Evolutionary conservation across 2,797 vertebrate species (phyloP).

Genomic region (Acrossocheilus fasciatus): DNA sequence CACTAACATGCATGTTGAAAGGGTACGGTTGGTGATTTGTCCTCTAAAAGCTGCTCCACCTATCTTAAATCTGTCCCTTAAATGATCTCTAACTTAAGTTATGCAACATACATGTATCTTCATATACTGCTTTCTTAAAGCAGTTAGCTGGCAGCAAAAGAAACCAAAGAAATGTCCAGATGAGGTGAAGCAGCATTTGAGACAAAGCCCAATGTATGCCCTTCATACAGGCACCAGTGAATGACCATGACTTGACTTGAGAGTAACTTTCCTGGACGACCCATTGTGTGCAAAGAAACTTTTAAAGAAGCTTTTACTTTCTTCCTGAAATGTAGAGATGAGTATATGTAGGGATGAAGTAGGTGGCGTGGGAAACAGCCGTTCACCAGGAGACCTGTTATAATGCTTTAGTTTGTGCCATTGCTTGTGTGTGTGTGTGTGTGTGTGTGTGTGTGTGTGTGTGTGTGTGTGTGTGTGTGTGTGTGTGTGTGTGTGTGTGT

Average conservation of each 20-base stretch:
- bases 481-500: no score
- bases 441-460: no score
- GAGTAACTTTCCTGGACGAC: conserved; percentile 82
- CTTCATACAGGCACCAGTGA: conserved; percentile 82
- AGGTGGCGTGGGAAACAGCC: conserved; percentile 40
- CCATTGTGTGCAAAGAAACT: conserved; percentile 73
- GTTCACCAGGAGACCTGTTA: conserved; percentile 8
- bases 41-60: conserved; percentile 66
- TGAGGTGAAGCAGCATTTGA: conserved; percentile 69
- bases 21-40: conserved; percentile 79
- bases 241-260: conserved; percentile 87
- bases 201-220: conserved; percentile 77
- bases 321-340: conserved; percentile 12
- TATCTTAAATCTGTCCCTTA: conserved; percentile 65
- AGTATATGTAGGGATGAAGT: conserved; percentile 9
- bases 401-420: conserved; percentile 3
- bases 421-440: neutral
- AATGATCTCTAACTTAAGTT: neutral
- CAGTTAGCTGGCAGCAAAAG: neutral
- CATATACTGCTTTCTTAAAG: neutral
- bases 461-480: neutral
- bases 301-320: neutral
- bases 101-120: neutral
- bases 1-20: conserved; percentile 86
- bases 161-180: conserved; percentile 59